phyloP scores from a whole-genome alignment of 92 coral and sea anemone species.

The Umimayanthus chanpuru region DNA sequence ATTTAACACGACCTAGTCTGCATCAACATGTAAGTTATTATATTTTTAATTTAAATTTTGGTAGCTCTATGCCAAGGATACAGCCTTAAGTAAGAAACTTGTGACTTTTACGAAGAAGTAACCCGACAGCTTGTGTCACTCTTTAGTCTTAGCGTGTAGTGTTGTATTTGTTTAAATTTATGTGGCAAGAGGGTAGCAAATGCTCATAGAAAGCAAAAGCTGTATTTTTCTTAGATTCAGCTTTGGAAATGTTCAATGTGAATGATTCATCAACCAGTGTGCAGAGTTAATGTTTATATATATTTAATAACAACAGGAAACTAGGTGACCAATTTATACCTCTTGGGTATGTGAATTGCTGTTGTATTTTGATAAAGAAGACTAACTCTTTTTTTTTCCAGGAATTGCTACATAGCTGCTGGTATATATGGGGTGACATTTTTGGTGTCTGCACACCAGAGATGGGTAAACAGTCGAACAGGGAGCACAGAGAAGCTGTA shows the following conservation, averaged over 20 bases:
- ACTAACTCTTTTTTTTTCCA: slow-evolving; percentile 3
- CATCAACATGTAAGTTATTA: neutral
- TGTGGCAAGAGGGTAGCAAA: neutral
- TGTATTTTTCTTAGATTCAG: no score
- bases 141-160: no score
- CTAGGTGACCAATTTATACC: no score
- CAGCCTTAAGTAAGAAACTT: neutral
- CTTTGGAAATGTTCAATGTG: no score
- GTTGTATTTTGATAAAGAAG: no score
- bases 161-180: no score
- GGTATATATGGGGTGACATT: slow-evolving; percentile 84
- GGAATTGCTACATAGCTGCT: slow-evolving; percentile 96
- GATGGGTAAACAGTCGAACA: slow-evolving; percentile 92
- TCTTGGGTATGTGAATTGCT: no score
- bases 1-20: neutral
- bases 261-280: no score
- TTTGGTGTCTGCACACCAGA: slow-evolving; percentile 82
- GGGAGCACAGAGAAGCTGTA: slow-evolving; percentile 84
- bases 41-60: neutral
- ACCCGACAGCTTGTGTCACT: neutral
- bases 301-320: no score
- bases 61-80: neutral
- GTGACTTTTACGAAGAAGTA: no score
- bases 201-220: neutral
- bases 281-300: no score